Percentiles rank a stretch among this genome's conserved stretches.
phyloP scores from a whole-genome alignment of 1,140 invertebrate genomes.

The Plutomurus gul region DNA sequence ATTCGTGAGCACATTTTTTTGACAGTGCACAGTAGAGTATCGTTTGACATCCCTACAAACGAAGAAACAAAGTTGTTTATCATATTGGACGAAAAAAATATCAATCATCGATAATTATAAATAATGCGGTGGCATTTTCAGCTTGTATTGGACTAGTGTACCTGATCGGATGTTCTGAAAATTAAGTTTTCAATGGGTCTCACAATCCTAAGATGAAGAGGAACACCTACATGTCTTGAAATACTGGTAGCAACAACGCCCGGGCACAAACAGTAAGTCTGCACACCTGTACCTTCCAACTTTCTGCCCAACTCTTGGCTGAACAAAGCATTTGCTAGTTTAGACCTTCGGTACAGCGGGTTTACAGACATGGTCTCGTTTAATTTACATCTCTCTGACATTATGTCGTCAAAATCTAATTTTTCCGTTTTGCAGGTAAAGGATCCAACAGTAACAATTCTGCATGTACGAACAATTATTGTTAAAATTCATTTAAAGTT shows the following conservation, averaged over 20 bases:
- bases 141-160: neutral
- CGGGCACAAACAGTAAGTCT: constrained; percentile 36
- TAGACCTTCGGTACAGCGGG: constrained; percentile 67
- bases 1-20: neutral
- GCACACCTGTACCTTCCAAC: constrained; percentile 35
- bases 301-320: constrained; percentile 42
- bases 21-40: constrained; percentile 48
- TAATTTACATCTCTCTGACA: constrained; percentile 62
- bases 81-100: neutral
- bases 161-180: constrained; percentile 23
- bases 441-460: constrained; percentile 65
- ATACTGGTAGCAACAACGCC: constrained; percentile 35
- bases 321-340: constrained; percentile 51
- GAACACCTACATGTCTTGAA: neutral
- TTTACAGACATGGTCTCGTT: constrained; percentile 36
- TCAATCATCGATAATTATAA: neutral
- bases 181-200: neutral
- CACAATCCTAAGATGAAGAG: neutral
- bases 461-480: constrained; percentile 51
- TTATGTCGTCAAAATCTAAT: constrained; percentile 75
- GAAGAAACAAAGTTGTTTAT: neutral
- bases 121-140: neutral
- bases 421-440: constrained; percentile 65
- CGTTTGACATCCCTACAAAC: constrained; percentile 44
- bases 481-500: neutral